Base-by-base conservation (phyloP, 2,113 vertebrate species). In the Nothoprocta pentlandii region DNA sequence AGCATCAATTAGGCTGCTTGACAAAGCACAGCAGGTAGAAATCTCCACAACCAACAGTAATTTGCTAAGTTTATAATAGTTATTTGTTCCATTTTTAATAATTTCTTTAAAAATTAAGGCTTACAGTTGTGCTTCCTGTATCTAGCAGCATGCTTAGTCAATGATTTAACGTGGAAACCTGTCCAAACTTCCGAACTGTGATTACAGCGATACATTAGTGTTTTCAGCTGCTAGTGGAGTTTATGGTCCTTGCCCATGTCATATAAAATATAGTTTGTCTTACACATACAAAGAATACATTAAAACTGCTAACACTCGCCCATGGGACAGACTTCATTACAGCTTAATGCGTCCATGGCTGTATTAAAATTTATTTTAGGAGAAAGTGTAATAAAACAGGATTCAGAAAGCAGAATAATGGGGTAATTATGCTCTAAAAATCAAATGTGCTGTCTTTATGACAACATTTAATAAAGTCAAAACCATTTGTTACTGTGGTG, bases 301-400 rank as follows among this genome's bases (percentile, higher is more conserved):
- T 90, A 66, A 42, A 89, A 92, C 54, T 47, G 44, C 94, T 92
- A 87, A 87, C 85, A 46, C 62, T 58, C n/a, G 61, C 93, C 93
- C 34, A 6, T 23, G n/a, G 80, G 74, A 92, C 68, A 92, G 42
- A 12, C 62, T 93, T 94, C 81, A 78, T 96, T 83, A 80, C 51
- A 39, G 73, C 51, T 96, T 96, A 87, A 93, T 93, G 76, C n/a
- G 67, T 91, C 90, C 49, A 83, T 28, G 42, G 58, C 51, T 75
- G 85, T 77, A 93, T 95, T 97, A 94, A 97, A 97, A 96, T 70
- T 87, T 91, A 54, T 96, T 90, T 95, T 89, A 95, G 85, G 81
- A 95, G 93, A 90, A 91, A 74, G 28, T 92, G 80, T 82, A 92
- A 90, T 97, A 96, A 97, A 97, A 92, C 81, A 86, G 87, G 95